Evolutionary conservation across 2,113 vertebrate species (phyloP), one percentile per base, ranked within the genome.

Genomic region (Lamprotornis superbus): DNA sequence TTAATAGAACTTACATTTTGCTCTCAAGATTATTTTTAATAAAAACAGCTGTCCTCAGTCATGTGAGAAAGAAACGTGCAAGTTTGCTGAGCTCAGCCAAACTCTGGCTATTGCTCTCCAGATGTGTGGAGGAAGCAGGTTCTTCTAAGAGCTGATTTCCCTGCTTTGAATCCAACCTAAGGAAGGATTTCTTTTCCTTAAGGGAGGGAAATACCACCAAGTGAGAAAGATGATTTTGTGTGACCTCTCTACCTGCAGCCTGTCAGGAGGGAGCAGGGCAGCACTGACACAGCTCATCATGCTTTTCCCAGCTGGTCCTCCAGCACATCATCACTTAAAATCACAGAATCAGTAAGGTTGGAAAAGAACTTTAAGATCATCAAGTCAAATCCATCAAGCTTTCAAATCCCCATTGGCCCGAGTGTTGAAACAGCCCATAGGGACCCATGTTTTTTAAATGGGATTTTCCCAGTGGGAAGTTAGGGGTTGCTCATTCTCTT

Each of bases 281-380:
- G 87, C 2, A 2, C 44, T 1, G 1, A 1, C 57, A 44, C 53
- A 65, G 49, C 63, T 75, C 21, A 6, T 55, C 6, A 0, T 42
- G 23, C 31, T 69, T 77, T 68, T 78, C n/a, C 35, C 63, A 2
- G 0, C 63, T 83, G 53, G 11, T 46, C 42, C 77, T 67, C 53
- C 60, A 70, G 59, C 40, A 12, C 50, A 7, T 27, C 1, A 0
- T n/a, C 30, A 21, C 39, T 60, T 39, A 9, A 28, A 74, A 59
- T 14, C 27, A 5, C 10, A 20, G 23, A 24, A 24, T 52, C 7
- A 0, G 1, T 17, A 14, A 21, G 16, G 33, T 2, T 67, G 53
- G 53, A 12, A 30, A 67, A 16, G 44, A 52, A 44, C 23, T 67
- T 57, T 44, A 37, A 10, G 35, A 57, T 57, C 42, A 50, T 64